These are phyloP conservation scores for Cyclopterus lumpus DNA, from an alignment of 2,797 vertebrate species.

Conservation along the genomic window DNA sequence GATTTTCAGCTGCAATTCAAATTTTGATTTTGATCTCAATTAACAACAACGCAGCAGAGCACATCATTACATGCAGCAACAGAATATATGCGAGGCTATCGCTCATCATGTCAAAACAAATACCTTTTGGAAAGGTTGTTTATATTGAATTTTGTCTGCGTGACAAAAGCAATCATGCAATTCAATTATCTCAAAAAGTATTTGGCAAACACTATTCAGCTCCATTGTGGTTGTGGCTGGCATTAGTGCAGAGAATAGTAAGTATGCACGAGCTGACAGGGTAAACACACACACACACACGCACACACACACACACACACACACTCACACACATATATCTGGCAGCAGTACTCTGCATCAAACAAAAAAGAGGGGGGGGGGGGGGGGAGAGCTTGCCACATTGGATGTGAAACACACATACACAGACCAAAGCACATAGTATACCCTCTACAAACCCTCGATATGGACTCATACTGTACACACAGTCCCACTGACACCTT, in stretches of 20 bases:
- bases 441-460: constrained; percentile 16
- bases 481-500: constrained; percentile 2
- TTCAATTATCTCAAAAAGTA: constrained; percentile 2
- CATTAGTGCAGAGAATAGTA: constrained; percentile 40
- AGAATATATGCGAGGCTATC: neutral
- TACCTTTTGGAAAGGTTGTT: constrained; percentile 10
- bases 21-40: neutral
- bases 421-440: constrained; percentile 18
- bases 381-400: constrained; percentile 9
- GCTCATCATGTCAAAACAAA: constrained; percentile 9
- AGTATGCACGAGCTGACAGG: constrained; percentile 60
- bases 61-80: neutral
- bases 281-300: constrained; percentile 74
- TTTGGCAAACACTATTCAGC: constrained; percentile 2
- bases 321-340: constrained; percentile 16
- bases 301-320: constrained; percentile 68
- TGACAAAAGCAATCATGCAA: constrained; percentile 8
- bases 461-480: constrained; percentile 1
- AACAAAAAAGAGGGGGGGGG: constrained; percentile 5
- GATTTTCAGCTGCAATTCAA: neutral
- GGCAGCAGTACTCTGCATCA: constrained; percentile 44
- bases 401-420: constrained; percentile 27
- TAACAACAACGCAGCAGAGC: neutral
- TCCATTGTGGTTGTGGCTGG: constrained; percentile 27
- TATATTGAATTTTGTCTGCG: constrained; percentile 2